Evolutionary conservation across 2,797 vertebrate genomes (phyloP), one percentile per base, ranked within the genome.

Genomic region (Coilia nasus): DNA sequence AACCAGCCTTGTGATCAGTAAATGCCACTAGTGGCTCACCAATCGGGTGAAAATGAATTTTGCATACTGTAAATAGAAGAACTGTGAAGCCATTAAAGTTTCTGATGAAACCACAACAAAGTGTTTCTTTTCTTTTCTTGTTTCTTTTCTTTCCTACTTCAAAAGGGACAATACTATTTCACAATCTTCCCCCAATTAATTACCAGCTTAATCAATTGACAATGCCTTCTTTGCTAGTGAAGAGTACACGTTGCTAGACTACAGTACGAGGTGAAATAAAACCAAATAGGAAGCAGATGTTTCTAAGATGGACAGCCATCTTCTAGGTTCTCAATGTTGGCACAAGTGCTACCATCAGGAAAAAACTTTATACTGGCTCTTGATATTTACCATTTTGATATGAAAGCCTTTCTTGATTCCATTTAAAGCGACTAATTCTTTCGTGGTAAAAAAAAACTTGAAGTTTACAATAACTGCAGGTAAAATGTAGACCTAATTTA

Each of bases 11-110:
- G 23, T 28, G 12, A 15, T 75, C 11, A 71, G 35, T 35, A 82
- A 41, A 35, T 21, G 62, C 81, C 82, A 31, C 46, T 81, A 25
- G 17, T 23, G 28, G 21, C 62, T 56, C 93, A 92, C 90, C 93
- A 93, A 93, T 91, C 95, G 94, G 94, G 93, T 94, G 93, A 93
- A 46, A 60, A 19, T 19, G 15, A 41, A 21, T 0, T 64, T 25
- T 12, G n/a, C 60, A 64, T 25, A 47, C 3, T 47, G n/a, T 10
- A 54, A 11, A 23, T 21, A 44, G 35, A 44, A 78, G 31, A 78
- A 17, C 71, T 44, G 19, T 21, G 15, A 78, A 21, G 71, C 17
- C 17, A 59, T 59, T 59, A 17, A 3, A 9, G 15, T 44, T 78
- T 78, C 1, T 35, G 31, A 44, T 41, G 19, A 10, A 44, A 19